These are phyloP conservation scores for Marcusenius ussheri DNA, from an alignment of 2,113 vertebrate genomes.

Conservation along the genomic window DNA sequence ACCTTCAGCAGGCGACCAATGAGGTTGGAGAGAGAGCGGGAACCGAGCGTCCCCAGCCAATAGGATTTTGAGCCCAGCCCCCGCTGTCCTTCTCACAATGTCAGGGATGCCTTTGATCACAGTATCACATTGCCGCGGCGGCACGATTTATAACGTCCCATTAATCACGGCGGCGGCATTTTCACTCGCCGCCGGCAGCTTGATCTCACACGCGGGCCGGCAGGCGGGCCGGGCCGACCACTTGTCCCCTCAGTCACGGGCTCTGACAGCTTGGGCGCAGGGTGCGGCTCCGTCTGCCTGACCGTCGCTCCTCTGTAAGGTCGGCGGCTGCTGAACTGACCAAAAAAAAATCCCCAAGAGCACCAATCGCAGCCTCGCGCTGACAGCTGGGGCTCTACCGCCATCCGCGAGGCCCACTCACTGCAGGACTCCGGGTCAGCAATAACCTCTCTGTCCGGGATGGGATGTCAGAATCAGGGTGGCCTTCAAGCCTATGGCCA, in stretches of 20 bases:
- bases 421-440: constrained; percentile 41
- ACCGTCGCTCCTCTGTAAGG: neutral
- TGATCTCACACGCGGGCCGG: constrained; percentile 28
- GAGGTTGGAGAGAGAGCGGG: constrained; percentile 28
- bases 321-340: neutral
- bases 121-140: constrained; percentile 53
- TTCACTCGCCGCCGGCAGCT: constrained; percentile 31
- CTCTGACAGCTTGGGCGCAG: constrained; percentile 20
- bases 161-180: constrained; percentile 51
- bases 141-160: constrained; percentile 54
- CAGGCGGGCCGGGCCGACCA: neutral
- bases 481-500: constrained; percentile 35
- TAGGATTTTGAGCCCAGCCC: constrained; percentile 36
- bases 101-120: constrained; percentile 56
- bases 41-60: constrained; percentile 33
- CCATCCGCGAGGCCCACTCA: neutral
- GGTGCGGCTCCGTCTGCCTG: neutral
- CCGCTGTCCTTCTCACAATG: constrained; percentile 38
- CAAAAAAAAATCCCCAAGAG: neutral
- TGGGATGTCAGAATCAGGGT: constrained; percentile 31
- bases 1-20: constrained; percentile 41
- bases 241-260: constrained; percentile 8
- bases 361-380: neutral
- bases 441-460: constrained; percentile 39
- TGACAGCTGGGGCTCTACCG: neutral